phyloP scores from a whole-genome alignment of 2,113 vertebrate genomes.

The Epinephelus lanceolatus region DNA sequence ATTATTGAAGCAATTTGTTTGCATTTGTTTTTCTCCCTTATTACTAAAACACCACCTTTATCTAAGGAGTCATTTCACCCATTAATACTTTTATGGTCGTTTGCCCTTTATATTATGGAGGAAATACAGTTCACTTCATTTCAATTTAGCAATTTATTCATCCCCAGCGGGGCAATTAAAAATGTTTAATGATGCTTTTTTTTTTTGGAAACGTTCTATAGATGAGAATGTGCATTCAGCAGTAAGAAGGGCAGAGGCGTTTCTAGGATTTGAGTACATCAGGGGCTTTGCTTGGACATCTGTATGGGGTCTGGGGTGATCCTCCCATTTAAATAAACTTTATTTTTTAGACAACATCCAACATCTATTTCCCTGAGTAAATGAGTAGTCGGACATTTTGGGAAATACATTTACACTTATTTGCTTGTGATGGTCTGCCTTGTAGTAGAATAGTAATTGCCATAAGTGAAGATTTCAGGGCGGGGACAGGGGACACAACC shows the following conservation, averaged over 20 bases:
- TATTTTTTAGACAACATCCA: no score
- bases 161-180: slow-evolving; percentile 10
- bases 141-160: slow-evolving; percentile 9
- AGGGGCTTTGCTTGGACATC: no score
- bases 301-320: no score
- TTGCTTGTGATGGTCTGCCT: no score
- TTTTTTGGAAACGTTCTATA: neutral
- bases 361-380: no score
- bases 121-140: neutral
- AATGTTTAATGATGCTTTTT: slow-evolving; percentile 11
- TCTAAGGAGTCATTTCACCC: neutral
- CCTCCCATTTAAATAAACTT: no score
- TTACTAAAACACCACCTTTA: slow-evolving; percentile 17
- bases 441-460: no score
- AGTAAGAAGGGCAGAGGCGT: neutral
- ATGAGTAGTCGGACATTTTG: no score
- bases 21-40: slow-evolving; percentile 15
- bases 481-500: no score
- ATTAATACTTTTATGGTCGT: slow-evolving; percentile 19
- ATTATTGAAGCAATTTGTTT: slow-evolving; percentile 19
- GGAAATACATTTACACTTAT: no score
- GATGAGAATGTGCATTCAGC: neutral
- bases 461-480: no score
- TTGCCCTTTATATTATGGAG: slow-evolving; percentile 12
- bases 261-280: no score